Evolutionary conservation across 2,113 vertebrate genomes (phyloP).

Genomic region (Microcebus lehilahytsara): DNA sequence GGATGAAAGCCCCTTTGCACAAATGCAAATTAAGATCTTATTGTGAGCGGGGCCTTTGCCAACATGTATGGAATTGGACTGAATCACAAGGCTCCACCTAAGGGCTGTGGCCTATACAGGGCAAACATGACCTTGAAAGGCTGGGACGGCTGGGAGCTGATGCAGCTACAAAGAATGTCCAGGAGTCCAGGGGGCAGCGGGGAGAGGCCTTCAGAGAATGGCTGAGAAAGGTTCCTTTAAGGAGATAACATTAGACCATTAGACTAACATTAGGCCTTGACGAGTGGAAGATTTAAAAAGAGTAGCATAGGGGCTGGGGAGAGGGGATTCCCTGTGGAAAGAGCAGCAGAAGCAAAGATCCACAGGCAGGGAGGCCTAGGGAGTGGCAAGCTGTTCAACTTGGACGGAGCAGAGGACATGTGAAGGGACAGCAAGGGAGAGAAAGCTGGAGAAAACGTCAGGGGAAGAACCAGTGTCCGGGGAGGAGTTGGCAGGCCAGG

Average conservation of each 20-base stretch:
- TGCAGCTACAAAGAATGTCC: neutral
- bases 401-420: neutral
- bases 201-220: neutral
- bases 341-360: neutral
- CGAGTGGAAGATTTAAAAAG: neutral
- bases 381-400: neutral
- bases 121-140: neutral
- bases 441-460: neutral
- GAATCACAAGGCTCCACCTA: too few species aligned
- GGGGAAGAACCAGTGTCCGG: neutral
- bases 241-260: neutral
- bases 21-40: neutral
- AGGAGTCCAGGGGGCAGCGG: neutral
- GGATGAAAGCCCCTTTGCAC: neutral
- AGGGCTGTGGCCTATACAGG: neutral
- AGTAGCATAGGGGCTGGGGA: neutral
- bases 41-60: neutral
- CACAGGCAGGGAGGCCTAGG: neutral
- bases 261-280: neutral
- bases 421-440: neutral
- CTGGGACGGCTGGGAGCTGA: neutral
- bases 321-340: neutral
- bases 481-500: neutral
- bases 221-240: neutral
- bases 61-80: neutral